Base-by-base conservation (phyloP, 2,797 vertebrate species). In the Hippoglossus hippoglossus region DNA sequence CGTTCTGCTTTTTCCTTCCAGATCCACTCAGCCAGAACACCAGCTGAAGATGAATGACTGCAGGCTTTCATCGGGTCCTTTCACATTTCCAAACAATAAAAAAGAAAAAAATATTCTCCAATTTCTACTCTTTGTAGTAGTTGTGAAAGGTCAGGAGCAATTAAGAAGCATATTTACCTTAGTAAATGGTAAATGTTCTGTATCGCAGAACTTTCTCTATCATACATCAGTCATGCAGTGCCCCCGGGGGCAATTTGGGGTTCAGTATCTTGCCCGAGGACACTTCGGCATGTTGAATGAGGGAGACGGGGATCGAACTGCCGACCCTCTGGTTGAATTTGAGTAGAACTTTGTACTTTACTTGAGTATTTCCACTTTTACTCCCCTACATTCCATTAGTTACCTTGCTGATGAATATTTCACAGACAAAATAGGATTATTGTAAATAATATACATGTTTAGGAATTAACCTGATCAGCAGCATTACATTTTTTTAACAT, bases 1-100 rank as follows among this genome's bases (percentile, higher is more conserved):
- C 54, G 36, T 51, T 70, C 57, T 72, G 26, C 67, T 79, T 80
- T 39, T 67, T 71, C 53, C 77, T 68, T 74, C 77, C 59, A 83
- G 73, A 61, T 70, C 65, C 59, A 67, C 60, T 81, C 73, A 85
- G 64, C 63, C 73, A 77, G 77, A 85, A 81, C 82, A 78, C 31
- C 62, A 73, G 72, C 68, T 67, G 53, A 74, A 82, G 63, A 87
- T 66, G 66, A 86, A 81, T 70, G 71, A 77, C 63, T 82, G 75
- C 71, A 80, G 69, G 54, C 25, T 55, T 56, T 84, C 73, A 71
- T 71, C 68, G 26, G 82, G 36, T 64, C 39, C 26, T 62, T 81
- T 81, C 22, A 34, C 31, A 39, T 39, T 39, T 39, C 36, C 36
- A 34, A 34, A 34, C 31, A 39, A 31, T 8, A 31, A 31, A 31